phyloP scores from a whole-genome alignment of 2,113 vertebrate genomes.

The Hypocryptadius cinnamomeus region DNA sequence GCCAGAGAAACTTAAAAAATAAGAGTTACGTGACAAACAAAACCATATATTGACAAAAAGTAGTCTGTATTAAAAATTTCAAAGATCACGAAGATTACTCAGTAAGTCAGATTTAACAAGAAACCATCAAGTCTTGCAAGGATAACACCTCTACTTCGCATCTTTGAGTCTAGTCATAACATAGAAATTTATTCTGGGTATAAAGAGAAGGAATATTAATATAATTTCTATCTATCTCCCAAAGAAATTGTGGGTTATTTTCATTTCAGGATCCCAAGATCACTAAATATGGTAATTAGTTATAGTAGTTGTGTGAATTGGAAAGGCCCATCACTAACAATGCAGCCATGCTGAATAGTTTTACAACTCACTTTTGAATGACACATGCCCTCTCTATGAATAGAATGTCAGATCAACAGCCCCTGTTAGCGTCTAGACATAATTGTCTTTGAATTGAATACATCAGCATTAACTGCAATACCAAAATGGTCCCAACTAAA shows the following conservation, averaged over 20 bases:
- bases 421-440: background rate
- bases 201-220: background rate
- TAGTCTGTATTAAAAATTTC: background rate
- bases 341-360: background rate
- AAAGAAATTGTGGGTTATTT: background rate
- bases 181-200: background rate
- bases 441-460: background rate
- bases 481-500: background rate
- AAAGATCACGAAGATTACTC: background rate
- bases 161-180: background rate
- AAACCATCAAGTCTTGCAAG: background rate
- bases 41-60: accelerated
- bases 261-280: background rate
- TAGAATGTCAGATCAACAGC: background rate
- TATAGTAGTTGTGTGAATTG: background rate
- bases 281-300: background rate
- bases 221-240: background rate
- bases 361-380: background rate
- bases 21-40: background rate
- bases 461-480: background rate
- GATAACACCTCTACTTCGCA: background rate
- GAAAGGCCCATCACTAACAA: background rate
- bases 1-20: background rate
- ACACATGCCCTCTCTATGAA: background rate
- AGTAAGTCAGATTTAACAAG: background rate